Evolutionary conservation across 1,140 invertebrate genomes (phyloP), one percentile per base, ranked within the genome.

Genomic region (Rhizoglyphus robini): DNA sequence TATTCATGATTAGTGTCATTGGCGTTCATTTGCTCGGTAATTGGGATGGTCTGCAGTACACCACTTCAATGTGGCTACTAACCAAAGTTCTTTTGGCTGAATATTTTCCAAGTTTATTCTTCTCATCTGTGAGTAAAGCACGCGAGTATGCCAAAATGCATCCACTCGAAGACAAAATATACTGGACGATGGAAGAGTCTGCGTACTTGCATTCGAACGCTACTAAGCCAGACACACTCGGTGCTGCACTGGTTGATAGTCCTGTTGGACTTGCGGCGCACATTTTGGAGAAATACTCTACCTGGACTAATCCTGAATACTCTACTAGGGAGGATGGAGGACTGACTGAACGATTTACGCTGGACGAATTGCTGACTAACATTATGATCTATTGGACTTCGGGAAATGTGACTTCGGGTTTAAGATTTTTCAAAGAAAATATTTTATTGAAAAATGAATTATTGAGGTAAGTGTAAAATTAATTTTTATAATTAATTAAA

Each of bases 191-290:
- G 0, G 76, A 82, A 70, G 88, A 92, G 75, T 74, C 74, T 48
- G 91, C 89, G 11, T 94, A 94, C 38, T 63, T 71, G n/a, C 69
- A 90, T 72, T 74, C 94, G 32, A 90, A 95, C 76, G 79, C 87
- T 1, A 90, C 88, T 0, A 93, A 92, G 74, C 91, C 91, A 8
- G 90, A 95, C 73, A 95, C 91, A 15, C 77, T 94, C 64, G 88
- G 87, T 87, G 77, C 73, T 75, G 47, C 20, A 34, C 4, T 65
- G n/a, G 58, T 36, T 34, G 49, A 67, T 51, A 65, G 41, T 58
- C 63, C 68, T 0, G 61, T 29, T 15, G 67, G 62, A 38, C 48
- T 64, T 27, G 67, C 59, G 23, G 85, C 82, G 0, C 92, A 91
- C 69, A 83, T 90, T 13, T 72, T 91, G 3, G 90, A 94, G 73